A percentile compares a stretch with the other conserved stretches of the same genome.
phyloP scores from a whole-genome alignment of 1,140 invertebrate species.

The Calliphora vicina region DNA sequence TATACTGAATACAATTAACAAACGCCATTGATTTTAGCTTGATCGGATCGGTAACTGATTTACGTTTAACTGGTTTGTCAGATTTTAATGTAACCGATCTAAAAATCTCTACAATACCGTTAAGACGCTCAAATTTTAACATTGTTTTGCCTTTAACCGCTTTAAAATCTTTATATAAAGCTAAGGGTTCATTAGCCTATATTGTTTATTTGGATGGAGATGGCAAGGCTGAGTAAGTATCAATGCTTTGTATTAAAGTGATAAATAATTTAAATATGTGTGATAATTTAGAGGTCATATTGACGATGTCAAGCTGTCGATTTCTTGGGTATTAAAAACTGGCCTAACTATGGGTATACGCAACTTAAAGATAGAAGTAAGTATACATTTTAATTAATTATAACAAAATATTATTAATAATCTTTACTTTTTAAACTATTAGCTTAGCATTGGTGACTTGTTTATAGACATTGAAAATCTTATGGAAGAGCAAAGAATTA shows the following conservation, averaged over 20 bases:
- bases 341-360: slow-evolving; percentile 42
- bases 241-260: background rate
- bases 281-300: slow-evolving; percentile 40
- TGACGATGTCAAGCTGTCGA: slow-evolving; percentile 42
- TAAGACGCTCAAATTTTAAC: slow-evolving; percentile 44
- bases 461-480: slow-evolving; percentile 52
- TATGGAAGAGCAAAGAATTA: slow-evolving; percentile 52
- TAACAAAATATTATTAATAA: background rate
- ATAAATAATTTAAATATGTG: background rate
- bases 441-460: slow-evolving; percentile 45
- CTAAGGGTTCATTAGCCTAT: slow-evolving; percentile 55
- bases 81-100: slow-evolving; percentile 48
- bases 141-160: slow-evolving; percentile 49
- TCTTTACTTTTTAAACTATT: background rate
- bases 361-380: slow-evolving; percentile 45
- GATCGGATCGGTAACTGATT: slow-evolving; percentile 50
- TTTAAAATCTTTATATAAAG: slow-evolving; percentile 53
- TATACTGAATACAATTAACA: background rate
- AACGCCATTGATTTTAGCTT: slow-evolving; percentile 43
- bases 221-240: slow-evolving; percentile 53
- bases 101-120: slow-evolving; percentile 38
- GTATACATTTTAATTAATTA: background rate
- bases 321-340: slow-evolving; percentile 46
- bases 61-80: slow-evolving; percentile 50
- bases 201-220: slow-evolving; percentile 54